Percentiles rank a stretch among this genome's conserved stretches.
phyloP scores from a whole-genome alignment of 37 sponge, comb jelly and placozoan genomes.

The Bolinopsis microptera region DNA sequence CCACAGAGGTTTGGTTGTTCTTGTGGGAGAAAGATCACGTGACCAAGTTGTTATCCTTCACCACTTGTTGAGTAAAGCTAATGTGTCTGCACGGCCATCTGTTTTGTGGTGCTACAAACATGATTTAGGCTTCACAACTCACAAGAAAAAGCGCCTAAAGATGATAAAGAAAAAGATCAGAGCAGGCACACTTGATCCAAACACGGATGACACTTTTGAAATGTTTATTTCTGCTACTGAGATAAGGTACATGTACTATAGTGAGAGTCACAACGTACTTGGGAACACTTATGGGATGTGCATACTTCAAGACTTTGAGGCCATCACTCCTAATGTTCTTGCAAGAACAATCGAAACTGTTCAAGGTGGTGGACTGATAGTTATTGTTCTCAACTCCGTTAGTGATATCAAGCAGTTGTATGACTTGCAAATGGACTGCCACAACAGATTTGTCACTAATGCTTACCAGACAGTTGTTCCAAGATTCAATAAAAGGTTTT shows the following conservation, averaged over 20 bases:
- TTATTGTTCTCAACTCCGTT: slow-evolving; percentile 79
- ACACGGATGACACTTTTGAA: slow-evolving; percentile 91
- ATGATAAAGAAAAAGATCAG: slow-evolving; percentile 91
- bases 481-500: slow-evolving; percentile 86
- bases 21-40: slow-evolving; percentile 25
- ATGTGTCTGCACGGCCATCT: slow-evolving; percentile 79
- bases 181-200: slow-evolving; percentile 77
- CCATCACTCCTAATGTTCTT: slow-evolving; percentile 93
- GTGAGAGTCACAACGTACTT: slow-evolving; percentile 92
- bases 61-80: slow-evolving; percentile 85
- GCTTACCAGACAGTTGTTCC: slow-evolving; percentile 85
- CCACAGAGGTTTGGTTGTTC: not conserved
- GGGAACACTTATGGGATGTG: slow-evolving; percentile 98
- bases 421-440: slow-evolving; percentile 78
- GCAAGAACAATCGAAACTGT: slow-evolving; percentile 98
- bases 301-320: slow-evolving; percentile 97
- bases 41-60: slow-evolving; percentile 90
- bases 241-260: slow-evolving; percentile 93
- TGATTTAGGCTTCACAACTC: slow-evolving; percentile 95
- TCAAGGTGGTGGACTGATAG: slow-evolving; percentile 91
- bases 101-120: slow-evolving; percentile 99
- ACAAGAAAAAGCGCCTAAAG: slow-evolving; percentile 93
- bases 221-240: slow-evolving; percentile 90
- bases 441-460: slow-evolving; percentile 83
- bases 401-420: slow-evolving; percentile 87